Conservation (phyloP, 1,140 invertebrate genomes). For the Melanaphis sacchari region DNA sequence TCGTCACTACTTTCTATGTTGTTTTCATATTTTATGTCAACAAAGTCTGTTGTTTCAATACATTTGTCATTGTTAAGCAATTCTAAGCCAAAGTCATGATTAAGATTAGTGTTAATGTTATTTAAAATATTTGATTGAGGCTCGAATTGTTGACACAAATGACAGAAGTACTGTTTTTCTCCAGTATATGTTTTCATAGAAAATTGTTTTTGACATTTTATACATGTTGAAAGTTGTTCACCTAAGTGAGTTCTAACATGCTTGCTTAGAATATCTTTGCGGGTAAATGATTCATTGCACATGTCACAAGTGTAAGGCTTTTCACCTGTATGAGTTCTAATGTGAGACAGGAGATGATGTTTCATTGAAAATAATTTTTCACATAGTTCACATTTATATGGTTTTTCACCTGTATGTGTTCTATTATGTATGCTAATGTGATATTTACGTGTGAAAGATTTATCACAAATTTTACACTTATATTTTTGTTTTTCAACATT, state of each 20-base stretch:
- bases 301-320: constrained; percentile 70
- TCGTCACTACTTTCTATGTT: not conserved
- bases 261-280: constrained; percentile 61
- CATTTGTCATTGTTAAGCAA: constrained; percentile 77
- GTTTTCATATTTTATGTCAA: not conserved
- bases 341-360: constrained; percentile 85
- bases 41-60: constrained; percentile 62
- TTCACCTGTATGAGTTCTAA: constrained; percentile 75
- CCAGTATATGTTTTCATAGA: constrained; percentile 74
- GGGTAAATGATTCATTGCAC: constrained; percentile 68
- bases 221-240: constrained; percentile 81
- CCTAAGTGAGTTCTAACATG: constrained; percentile 71
- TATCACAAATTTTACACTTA: constrained; percentile 59
- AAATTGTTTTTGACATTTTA: constrained; percentile 83
- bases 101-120: constrained; percentile 66
- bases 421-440: constrained; percentile 59
- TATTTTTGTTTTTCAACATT: constrained; percentile 68
- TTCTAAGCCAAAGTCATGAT: constrained; percentile 68
- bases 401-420: constrained; percentile 60
- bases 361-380: constrained; percentile 89
- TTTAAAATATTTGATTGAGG: constrained; percentile 64
- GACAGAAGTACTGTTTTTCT: constrained; percentile 57
- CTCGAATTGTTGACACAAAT: constrained; percentile 69
- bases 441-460: constrained; percentile 60
- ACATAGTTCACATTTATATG: constrained; percentile 84